Base-by-base conservation (phyloP, 2,113 vertebrate genomes). In the Sarotherodon lohbergeri region DNA sequence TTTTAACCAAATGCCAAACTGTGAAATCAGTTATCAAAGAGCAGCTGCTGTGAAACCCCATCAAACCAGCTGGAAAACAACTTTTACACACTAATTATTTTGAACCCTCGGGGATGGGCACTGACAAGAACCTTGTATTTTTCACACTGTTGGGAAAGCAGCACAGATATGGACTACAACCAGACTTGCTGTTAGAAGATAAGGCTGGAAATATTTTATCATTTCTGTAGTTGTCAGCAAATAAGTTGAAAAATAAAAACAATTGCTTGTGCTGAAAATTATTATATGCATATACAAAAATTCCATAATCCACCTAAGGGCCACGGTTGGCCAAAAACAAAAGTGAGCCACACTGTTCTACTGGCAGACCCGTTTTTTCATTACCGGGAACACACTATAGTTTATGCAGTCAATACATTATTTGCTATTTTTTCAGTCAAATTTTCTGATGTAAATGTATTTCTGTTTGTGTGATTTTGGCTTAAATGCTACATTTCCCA, bases 1-100 rank as follows among this genome's bases (percentile, higher is more conserved):
- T 91, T 91, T 92, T 73, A 91, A 84, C 86, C 73, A 87, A 89
- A 88, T 87, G 90, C 78, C 84, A 88, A 84, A 91, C 84, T 88
- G 92, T 89, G 88, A 91, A 89, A 92, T 87, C 86, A 88, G 73
- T 82, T 52, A 78, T 78, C 73, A 78, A 78, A 78, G 46, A 34
- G 73, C 87, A 41, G 46, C 88, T 87, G 73, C 86, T 86, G 61
- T 48, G 50, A 83, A 93, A 86, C 43, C 71, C 27, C 78, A 48
- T 16, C 63, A 87, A 88, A 85, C 76, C 41, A 81, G 71, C 22
- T 11, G 1, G 80, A 46, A 90, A 88, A 84, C 61, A 43, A 41
- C 36, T 73, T 87, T 85, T 83, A 66, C 71, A 84, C 56, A 39
- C 81, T 50, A 55, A 85, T 61, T 82, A 88, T 52, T 83, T 36